Evolutionary conservation across 2,113 vertebrate species (phyloP), one percentile per base, ranked within the genome.

Genomic region (Lepus europaeus): DNA sequence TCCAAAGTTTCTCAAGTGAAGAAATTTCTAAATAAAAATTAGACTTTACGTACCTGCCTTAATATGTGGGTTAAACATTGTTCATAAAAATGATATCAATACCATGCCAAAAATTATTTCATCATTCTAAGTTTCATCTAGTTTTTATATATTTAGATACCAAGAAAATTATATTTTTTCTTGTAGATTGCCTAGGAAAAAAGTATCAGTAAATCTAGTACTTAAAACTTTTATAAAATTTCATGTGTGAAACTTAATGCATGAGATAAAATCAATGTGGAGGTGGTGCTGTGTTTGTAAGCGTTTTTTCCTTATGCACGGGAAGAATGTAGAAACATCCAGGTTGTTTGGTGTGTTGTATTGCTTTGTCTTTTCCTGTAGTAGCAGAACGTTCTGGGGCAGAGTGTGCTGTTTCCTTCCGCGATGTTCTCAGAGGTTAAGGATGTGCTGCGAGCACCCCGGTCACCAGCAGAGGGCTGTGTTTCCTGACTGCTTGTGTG

Each of bases 331-430:
- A 29, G 33, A 45, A 36, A 53, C 23, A 87, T 49, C 36, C 1
- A 56, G 2, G 92, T 91, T 64, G 31, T 59, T 86, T 64, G 77
- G 29, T 59, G 10, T 53, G 9, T 83, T 90, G 36, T 56, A 27
- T 76, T 80, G 12, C 80, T 92, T 51, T 90, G 36, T 89, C 59
- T 74, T 73, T 96, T 87, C 80, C 87, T 95, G 72, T 90, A 84
- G 82, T 33, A 56, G 82, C 88, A 93, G 78, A 27, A 59, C 74
- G 53, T 79, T 93, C 74, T 94, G 70, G 68, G 79, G 82, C 80
- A 59, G 80, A 80, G 74, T 94, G 79, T 45, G 45, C 74, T 87
- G 86, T 92, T 96, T 96, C 91, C 93, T 90, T 59, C 87, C 83
- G 84, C 86, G 88, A 33, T 84, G 39, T 88, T 80, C 72, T 95